A percentile compares a stretch with the other conserved stretches of the same genome.
phyloP scores from a whole-genome alignment of 92 coral and sea anemone species.

The Actinernus sp. region DNA sequence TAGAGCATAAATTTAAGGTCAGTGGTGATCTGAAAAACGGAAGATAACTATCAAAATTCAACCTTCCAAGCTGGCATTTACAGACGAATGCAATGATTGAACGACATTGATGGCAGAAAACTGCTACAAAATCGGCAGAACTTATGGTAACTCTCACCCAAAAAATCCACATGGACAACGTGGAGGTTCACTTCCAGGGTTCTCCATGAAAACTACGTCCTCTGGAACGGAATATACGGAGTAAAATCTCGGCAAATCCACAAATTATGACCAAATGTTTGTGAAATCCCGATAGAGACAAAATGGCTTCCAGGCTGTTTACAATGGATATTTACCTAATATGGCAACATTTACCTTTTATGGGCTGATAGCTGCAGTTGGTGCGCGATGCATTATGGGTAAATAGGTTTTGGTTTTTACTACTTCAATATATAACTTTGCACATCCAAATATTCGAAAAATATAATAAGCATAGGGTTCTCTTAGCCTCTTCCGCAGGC shows the following conservation, averaged over 20 bases:
- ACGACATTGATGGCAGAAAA: conserved; percentile 2
- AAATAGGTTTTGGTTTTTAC: too few relatives aligned
- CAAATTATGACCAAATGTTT: neutral
- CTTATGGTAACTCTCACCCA: conserved; percentile 67
- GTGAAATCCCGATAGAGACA: neutral
- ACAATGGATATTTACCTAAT: conserved; percentile 28
- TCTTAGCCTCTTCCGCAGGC: too few relatives aligned
- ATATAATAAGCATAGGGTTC: too few relatives aligned
- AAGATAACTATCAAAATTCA: neutral
- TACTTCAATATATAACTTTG: too few relatives aligned
- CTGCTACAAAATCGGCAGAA: conserved; percentile 11
- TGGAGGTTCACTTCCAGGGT: conserved; percentile 83
- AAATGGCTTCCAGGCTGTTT: conserved; percentile 51
- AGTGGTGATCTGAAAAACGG: conserved; percentile 71
- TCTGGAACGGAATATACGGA: neutral
- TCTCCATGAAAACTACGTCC: conserved; percentile 50
- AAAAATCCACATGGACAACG: conserved; percentile 91
- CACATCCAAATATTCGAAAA: too few relatives aligned
- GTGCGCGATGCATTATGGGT: neutral
- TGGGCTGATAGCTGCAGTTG: neutral
- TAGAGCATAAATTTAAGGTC: conserved; percentile 87
- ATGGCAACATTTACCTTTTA: conserved; percentile 25
- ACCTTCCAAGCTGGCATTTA: conserved; percentile 5
- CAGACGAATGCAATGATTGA: neutral
- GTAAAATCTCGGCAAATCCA: neutral